These are phyloP conservation scores for Babylonia areolata DNA, from an alignment of 1,140 invertebrate genomes.

Conservation along the genomic window DNA sequence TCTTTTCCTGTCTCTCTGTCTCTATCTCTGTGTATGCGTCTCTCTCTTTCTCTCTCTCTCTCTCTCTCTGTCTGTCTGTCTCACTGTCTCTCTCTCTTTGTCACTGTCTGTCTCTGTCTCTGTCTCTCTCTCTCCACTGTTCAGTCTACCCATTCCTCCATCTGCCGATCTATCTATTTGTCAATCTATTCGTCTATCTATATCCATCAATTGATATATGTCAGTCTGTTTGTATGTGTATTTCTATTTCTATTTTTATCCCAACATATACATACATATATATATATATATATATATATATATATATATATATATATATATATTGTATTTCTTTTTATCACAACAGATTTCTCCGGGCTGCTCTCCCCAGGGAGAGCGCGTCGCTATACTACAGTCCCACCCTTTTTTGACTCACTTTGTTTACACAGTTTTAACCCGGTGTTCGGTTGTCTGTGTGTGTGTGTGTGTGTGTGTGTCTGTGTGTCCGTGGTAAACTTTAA, in stretches of 20 bases:
- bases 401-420: not conserved
- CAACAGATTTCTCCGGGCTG: no score
- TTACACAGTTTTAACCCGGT: no score
- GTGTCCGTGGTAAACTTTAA: no score
- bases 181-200: not conserved
- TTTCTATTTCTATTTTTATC: not conserved
- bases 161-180: not conserved
- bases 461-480: not conserved
- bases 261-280: no score
- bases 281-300: no score
- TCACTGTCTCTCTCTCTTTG: not conserved
- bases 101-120: not conserved
- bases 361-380: no score
- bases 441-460: no score
- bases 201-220: not conserved
- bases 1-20: not conserved
- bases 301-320: no score
- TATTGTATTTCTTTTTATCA: no score
- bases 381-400: no score
- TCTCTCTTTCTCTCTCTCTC: not conserved
- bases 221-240: not conserved
- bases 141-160: not conserved
- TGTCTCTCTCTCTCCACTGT: not conserved
- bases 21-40: not conserved
- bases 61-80: not conserved